A percentile compares a stretch with the other conserved stretches of the same genome.
These are phyloP conservation scores for Gopherus flavomarginatus DNA, from an alignment of 2,113 vertebrate genomes.

Conservation along the genomic window DNA sequence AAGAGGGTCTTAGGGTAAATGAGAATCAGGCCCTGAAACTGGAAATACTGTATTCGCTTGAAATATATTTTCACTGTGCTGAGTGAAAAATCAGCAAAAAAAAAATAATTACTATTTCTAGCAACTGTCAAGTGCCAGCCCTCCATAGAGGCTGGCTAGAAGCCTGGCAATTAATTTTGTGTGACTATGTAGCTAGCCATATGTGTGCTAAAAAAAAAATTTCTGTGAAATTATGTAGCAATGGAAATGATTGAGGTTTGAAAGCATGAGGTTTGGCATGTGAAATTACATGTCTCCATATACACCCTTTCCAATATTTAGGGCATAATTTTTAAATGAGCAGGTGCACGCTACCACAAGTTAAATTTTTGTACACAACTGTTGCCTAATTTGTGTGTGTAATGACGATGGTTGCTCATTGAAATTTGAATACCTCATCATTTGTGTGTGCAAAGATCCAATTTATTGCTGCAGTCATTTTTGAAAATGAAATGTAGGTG, in stretches of 20 bases:
- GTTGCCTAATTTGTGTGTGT: not conserved
- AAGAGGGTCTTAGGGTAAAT: not conserved
- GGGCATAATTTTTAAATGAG: not conserved
- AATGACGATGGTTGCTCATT: not conserved
- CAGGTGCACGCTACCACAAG: not conserved
- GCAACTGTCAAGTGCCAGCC: not conserved
- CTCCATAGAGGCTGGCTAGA: not conserved
- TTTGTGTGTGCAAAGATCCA: not conserved
- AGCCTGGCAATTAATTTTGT: not conserved
- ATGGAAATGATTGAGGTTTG: not conserved
- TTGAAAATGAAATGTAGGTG: not conserved
- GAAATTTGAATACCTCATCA: not conserved
- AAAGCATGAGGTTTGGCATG: not conserved
- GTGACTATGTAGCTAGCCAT: not conserved
- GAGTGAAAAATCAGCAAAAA: not conserved
- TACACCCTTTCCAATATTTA: not conserved
- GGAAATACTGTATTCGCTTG: not conserved
- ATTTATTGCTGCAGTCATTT: not conserved
- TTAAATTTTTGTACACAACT: not conserved
- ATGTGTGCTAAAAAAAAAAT: not conserved
- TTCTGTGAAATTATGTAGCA: not conserved
- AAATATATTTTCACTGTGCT: not conserved
- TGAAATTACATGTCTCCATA: not conserved
- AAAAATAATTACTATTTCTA: not conserved
- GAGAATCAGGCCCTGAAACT: not conserved